phyloP scores from a whole-genome alignment of 2,113 vertebrate genomes.

The Scomber scombrus region DNA sequence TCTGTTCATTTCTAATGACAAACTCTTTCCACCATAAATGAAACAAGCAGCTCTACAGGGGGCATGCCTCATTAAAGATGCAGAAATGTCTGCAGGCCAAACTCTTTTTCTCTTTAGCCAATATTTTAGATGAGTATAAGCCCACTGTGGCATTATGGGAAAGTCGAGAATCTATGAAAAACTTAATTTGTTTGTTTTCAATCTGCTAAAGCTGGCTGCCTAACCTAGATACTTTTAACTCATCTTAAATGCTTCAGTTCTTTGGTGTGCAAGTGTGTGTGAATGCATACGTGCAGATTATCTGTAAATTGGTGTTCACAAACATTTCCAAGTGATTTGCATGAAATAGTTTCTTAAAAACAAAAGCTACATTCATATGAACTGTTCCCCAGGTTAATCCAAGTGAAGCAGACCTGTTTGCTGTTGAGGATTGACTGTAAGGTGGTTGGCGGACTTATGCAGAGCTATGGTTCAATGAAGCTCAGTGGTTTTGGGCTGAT shows the following conservation, averaged over 20 bases:
- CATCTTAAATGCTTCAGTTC: no score
- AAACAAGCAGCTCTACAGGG: conserved; percentile 55
- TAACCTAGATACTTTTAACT: no score
- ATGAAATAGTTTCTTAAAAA: neutral
- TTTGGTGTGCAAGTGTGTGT: neutral
- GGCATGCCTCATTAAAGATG: conserved; percentile 65
- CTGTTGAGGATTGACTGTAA: conserved; percentile 45
- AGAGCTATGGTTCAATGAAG: conserved; percentile 52
- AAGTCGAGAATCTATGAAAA: neutral
- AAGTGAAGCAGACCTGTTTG: conserved; percentile 49
- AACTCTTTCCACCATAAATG: conserved; percentile 45
- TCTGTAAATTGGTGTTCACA: neutral
- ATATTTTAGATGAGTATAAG: conserved; percentile 44
- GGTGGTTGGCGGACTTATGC: conserved; percentile 34
- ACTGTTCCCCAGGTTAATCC: conserved; percentile 14
- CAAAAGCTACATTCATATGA: neutral
- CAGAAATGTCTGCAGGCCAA: conserved; percentile 57
- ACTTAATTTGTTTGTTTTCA: conserved; percentile 11
- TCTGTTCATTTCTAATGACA: conserved; percentile 59
- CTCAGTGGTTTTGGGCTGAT: conserved; percentile 62
- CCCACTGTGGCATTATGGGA: conserved; percentile 22
- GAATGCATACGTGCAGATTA: neutral
- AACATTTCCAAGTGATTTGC: neutral
- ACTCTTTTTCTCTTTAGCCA: conserved; percentile 39
- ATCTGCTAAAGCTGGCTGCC: neutral